phyloP scores from a whole-genome alignment of 1,140 invertebrate species.

The Drosophila virilis region DNA sequence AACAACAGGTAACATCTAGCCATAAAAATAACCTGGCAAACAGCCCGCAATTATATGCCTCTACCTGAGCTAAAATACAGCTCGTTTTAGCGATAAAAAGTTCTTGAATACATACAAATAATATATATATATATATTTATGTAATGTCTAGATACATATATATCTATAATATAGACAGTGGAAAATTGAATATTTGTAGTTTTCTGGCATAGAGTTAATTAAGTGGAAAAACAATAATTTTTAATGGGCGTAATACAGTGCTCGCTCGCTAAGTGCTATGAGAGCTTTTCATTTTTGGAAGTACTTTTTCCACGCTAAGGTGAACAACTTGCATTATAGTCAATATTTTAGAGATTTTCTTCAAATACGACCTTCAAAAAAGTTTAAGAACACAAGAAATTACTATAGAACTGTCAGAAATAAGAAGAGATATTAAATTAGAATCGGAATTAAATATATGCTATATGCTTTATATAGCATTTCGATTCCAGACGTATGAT shows the following conservation, averaged over 20 bases:
- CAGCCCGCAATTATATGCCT: slow-evolving; percentile 1
- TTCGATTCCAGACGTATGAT: no score
- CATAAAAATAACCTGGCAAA: slow-evolving; percentile 7
- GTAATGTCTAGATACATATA: no score
- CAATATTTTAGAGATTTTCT: no score
- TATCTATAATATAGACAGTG: neutral
- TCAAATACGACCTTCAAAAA: no score
- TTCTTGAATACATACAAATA: neutral
- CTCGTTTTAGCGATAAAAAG: slow-evolving; percentile 1
- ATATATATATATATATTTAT: slow-evolving; percentile 5
- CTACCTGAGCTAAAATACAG: neutral
- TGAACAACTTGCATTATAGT: no score
- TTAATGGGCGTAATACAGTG: neutral
- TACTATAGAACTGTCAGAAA: no score
- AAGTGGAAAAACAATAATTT: neutral
- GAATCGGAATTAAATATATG: no score
- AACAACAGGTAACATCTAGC: slow-evolving; percentile 21
- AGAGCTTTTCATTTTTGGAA: neutral
- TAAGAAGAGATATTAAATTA: no score
- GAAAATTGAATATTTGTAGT: neutral
- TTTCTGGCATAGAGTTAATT: neutral
- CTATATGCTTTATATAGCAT: no score
- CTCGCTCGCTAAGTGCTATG: neutral
- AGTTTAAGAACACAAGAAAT: no score
- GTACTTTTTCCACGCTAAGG: no score